These are phyloP conservation scores for Pyrocoelia pectoralis DNA, from an alignment of 2,888 invertebrate species.

Conservation along the genomic window DNA sequence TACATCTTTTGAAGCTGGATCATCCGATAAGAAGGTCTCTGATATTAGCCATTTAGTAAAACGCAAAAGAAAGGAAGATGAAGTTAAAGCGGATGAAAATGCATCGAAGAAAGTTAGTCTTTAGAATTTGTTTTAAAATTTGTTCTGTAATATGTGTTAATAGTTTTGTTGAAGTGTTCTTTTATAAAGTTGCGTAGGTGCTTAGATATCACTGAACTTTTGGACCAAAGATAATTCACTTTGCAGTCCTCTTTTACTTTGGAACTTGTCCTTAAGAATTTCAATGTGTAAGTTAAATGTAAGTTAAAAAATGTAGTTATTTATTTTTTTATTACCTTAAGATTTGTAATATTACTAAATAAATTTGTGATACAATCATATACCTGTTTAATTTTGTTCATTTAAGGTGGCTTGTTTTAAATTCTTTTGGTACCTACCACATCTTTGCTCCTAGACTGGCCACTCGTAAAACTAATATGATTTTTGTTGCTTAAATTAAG, in stretches of 20 bases:
- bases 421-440: conserved; percentile 53
- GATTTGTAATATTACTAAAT: background rate
- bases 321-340: conserved; percentile 7
- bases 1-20: conserved; percentile 20
- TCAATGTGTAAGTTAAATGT: too few relatives aligned
- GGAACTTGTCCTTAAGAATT: too few relatives aligned
- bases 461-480: conserved; percentile 48
- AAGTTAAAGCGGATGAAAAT: conserved; percentile 61
- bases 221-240: too few relatives aligned
- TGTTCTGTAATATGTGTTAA: too few relatives aligned
- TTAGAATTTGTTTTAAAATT: too few relatives aligned
- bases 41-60: conserved; percentile 86
- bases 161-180: too few relatives aligned
- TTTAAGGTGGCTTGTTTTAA: conserved; percentile 49
- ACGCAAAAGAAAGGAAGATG: conserved; percentile 76
- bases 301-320: background rate
- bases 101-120: conserved; percentile 66
- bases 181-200: too few relatives aligned
- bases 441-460: conserved; percentile 50
- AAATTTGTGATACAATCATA: background rate
- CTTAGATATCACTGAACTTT: too few relatives aligned
- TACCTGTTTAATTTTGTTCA: conserved; percentile 3
- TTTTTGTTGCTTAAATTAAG: conserved; percentile 48
- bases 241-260: too few relatives aligned
- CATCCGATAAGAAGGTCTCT: conserved; percentile 66